Base-by-base conservation (phyloP, 1,140 invertebrate genomes). In the Eumaeus atala region DNA sequence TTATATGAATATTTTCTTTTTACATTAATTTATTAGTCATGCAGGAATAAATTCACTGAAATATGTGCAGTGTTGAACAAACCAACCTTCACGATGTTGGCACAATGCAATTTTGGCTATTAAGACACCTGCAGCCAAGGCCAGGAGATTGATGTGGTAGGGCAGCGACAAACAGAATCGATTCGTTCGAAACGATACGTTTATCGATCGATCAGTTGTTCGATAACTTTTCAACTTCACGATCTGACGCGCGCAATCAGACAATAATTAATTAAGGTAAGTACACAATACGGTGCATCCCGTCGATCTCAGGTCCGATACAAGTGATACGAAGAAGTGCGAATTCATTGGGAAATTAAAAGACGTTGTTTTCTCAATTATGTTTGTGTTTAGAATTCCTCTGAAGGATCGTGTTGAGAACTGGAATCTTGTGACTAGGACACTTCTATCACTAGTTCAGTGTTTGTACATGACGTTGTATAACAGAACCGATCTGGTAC, bases 201-300 rank as follows among this genome's bases (percentile, higher is more conserved):
- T 44, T 44, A 44, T 44, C 40, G 40, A 14, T 14, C 35, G 35
- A 44, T 44, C 40, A 16, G 14, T 44, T 14, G 40, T 44, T 14
- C 16, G 14, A 9, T 16, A 16, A 12, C 40, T 44, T 28, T 28
- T 14, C 40, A 44, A 16, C 40, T 44, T 28, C 21, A 28, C 18
- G 50, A 52, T 44, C 42, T 62, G 65, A 64, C 49, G 57, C 17
- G 51, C 34, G 52, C 57, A 67, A 67, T 67, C 59, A 67, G 61
- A 63, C 48, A 50, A 62, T 58, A 67, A 67, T 69, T 69, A 69
- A 69, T 69, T 69, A 66, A 62, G 53, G 48, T 51, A 60, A 50
- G 60, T 48, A 48, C 54, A 40, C 48, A 48, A 54, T 54, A 48
- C 28, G 16, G 17, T 42, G 9, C 40, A 14, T 9, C 16, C 2